Evolutionary conservation across 2,888 invertebrate species (phyloP).

Genomic region (Latrodectus hesperus): DNA sequence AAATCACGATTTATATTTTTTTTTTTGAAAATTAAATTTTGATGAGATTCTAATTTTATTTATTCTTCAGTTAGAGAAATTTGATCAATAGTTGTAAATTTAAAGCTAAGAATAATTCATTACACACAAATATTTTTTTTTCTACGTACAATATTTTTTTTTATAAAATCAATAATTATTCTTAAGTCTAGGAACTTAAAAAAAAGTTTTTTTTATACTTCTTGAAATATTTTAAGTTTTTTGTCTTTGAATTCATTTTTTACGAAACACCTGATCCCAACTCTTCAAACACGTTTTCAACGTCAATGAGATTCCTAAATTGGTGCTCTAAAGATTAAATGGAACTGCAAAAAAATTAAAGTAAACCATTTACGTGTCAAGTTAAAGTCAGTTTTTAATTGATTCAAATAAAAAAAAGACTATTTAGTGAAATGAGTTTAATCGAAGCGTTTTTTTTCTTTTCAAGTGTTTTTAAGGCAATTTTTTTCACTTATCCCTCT

Average conservation of each 20-base stretch:
- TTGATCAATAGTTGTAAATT: too few species aligned
- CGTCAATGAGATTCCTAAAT: conserved; percentile 29
- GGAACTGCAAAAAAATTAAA: conserved; percentile 22
- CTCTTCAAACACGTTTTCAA: conserved; percentile 24
- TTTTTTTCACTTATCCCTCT: conserved; percentile 24
- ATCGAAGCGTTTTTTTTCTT: conserved; percentile 41
- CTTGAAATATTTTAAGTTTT: background rate
- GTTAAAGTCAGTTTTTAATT: conserved; percentile 59
- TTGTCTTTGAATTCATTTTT: conserved; percentile 14
- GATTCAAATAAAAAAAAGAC: conserved; percentile 31
- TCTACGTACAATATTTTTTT: too few species aligned
- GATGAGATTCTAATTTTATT: too few species aligned
- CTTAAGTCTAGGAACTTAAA: too few species aligned
- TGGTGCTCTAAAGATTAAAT: too few species aligned
- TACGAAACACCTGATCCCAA: conserved; percentile 41
- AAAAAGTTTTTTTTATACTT: too few species aligned
- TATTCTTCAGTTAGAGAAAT: too few species aligned
- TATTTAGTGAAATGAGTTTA: conserved; percentile 47
- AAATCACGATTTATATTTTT: too few species aligned
- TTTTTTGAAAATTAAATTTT: too few species aligned
- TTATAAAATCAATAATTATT: too few species aligned
- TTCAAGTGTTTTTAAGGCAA: conserved; percentile 10
- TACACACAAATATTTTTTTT: too few species aligned
- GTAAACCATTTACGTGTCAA: conserved; percentile 49
- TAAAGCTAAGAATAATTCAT: too few species aligned